Evolutionary conservation across 2,888 invertebrate species (phyloP), one percentile per base, ranked within the genome.

Genomic region (Hirtodrosophila duncani): DNA sequence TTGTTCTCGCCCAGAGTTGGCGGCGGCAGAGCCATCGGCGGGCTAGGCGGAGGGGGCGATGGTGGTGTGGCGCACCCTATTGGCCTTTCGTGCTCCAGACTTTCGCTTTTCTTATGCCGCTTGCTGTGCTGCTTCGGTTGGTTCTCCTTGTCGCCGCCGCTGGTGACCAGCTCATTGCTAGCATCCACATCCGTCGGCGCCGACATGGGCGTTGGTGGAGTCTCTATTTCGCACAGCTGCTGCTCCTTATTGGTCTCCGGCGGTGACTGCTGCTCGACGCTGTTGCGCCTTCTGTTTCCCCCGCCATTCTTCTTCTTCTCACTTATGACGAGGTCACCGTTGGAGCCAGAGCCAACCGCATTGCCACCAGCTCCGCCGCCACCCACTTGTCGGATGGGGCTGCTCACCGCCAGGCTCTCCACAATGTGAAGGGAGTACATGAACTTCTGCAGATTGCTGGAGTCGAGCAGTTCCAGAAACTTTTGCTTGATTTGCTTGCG

Each of bases 401-500:
- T 84, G 43, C 82, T 84, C 2, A 86, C 50, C 0, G 86, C 90
- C 14, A 94, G 87, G 23, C 92, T 92, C 84, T 95, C 95, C 0
- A 97, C 94, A 63, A 97, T 97, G 85, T 97, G 96, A 53, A 97
- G 87, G 0, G 96, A 96, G 84, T 98, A 98, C 95, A 97, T 97
- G 41, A 98, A 90, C 84, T 96, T 96, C 86, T 97, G 97, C 0
- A 97, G 94, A 84, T 95, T 95, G 17, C 92, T 91, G 0, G 96
- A 94, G 87, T 97, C 94, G 7, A 98, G 89, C 1, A 97, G 87
- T 67, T 93, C 93, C 11, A 91, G 90, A 33, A 96, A 70, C 63
- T 84, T 86, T 41, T 83, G 81, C 44, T 85, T 86, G 18, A 84
- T 83, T 16, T 83, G 74, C 21, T 86, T 86, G n/a, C 79, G 83